Base-by-base conservation (phyloP, 2,888 invertebrate genomes). In the Cryptophagus acutangulus region DNA sequence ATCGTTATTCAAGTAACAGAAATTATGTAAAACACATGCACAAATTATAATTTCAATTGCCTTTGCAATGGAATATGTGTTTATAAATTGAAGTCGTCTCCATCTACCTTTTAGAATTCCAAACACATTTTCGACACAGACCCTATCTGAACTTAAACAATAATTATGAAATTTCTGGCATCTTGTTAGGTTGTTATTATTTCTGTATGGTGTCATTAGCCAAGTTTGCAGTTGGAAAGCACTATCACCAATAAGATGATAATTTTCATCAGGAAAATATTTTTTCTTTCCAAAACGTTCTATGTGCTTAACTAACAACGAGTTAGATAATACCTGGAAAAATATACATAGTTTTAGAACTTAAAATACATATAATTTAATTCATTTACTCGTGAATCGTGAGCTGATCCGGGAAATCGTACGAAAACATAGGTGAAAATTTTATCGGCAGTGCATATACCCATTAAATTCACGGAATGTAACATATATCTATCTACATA, bases 381-480 rank as follows among this genome's bases (percentile, higher is more conserved):
- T 41, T 8, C 10, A 40, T 20, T 42, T 33, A 46, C 46, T 16
- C 46, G 40, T 2, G 50, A 36, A 39, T 48, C 50, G 35, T 51
- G 49, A 2, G 49, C 48, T 9, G 45, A 48, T 9, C 48, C 49
- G 24, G 45, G 48, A 36, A 37, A 52, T 14, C 52, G 48, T 17
- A 46, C 34, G 34, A 42, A 49, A 6, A 46, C 24, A 34, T 50
- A 49, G 6, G 43, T 50, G 10, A 50, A 46, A 13, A 44, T 6
- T 18, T 40, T 41, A 14, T 45, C 8, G 3, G 42, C 30, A 8
- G 33, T 36, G 33, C 46, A 50, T 17, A 52, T 43, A 6, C 28
- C 50, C 41, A 43, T 46, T 29, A 48, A 34, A 40, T 50, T 48
- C 12, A 52, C 48, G 2, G 48, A 52, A 34, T 52, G 48, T 1